A percentile compares a stretch with the other conserved stretches of the same genome.
Evolutionary conservation across 1,140 invertebrate species (phyloP).

Genomic region (Callitettix versicolor): DNA sequence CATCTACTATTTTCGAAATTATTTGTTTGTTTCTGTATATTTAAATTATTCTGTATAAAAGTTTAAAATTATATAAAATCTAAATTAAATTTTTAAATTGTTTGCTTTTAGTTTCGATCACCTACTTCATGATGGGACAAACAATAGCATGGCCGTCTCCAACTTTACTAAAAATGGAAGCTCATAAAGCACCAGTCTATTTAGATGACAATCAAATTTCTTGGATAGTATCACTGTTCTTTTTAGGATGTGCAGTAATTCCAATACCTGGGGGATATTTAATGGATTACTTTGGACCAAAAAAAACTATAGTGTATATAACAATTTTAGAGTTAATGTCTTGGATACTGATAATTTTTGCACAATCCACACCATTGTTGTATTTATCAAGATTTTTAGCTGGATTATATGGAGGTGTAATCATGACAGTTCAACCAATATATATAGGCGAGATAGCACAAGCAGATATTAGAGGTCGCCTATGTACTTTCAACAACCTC

Average conservation of each 20-base stretch:
- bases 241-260: neutral
- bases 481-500: conserved; percentile 61
- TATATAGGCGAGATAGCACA: conserved; percentile 72
- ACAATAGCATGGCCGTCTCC: no score
- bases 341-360: conserved; percentile 40
- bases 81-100: no score
- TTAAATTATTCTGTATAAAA: no score
- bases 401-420: conserved; percentile 59
- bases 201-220: conserved; percentile 1
- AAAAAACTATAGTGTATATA: conserved; percentile 51
- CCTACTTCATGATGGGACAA: no score
- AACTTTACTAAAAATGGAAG: conserved; percentile 1
- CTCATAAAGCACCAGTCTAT: neutral
- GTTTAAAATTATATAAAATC: no score
- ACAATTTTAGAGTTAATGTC: conserved; percentile 37
- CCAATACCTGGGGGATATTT: conserved; percentile 27
- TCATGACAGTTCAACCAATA: conserved; percentile 69
- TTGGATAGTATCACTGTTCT: conserved; percentile 8
- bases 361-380: conserved; percentile 5
- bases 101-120: no score
- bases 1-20: no score
- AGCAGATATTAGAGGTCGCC: no score
- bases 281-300: conserved; percentile 65
- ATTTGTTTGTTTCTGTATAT: no score
- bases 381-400: conserved; percentile 20